A percentile compares a stretch with the other conserved stretches of the same genome.
These are phyloP conservation scores for Melanotaenia maccullochi DNA, from an alignment of 2,797 vertebrate species.

Conservation along the genomic window DNA sequence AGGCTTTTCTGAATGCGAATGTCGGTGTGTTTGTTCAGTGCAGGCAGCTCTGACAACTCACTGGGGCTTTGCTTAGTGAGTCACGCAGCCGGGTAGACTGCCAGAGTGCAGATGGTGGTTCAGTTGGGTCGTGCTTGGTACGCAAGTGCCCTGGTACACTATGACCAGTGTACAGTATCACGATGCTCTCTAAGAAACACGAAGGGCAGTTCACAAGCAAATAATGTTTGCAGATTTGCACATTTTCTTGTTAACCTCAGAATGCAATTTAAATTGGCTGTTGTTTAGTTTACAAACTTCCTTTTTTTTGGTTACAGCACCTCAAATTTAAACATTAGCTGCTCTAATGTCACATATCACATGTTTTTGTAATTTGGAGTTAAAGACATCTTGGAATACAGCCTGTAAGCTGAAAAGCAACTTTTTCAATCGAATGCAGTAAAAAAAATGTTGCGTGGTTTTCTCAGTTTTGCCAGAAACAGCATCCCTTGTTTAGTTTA, in stretches of 20 bases:
- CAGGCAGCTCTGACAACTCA: constrained; percentile 60
- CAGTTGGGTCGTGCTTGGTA: constrained; percentile 24
- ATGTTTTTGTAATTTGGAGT: constrained; percentile 8
- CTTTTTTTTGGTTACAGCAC: constrained; percentile 9
- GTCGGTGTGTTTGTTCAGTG: constrained; percentile 41
- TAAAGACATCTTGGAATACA: constrained; percentile 10
- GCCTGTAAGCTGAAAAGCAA: no score
- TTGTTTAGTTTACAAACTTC: constrained; percentile 1
- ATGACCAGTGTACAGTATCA: constrained; percentile 16
- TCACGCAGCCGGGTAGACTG: constrained; percentile 48
- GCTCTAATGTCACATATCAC: constrained; percentile 17
- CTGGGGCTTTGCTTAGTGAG: constrained; percentile 57
- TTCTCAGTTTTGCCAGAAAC: background rate
- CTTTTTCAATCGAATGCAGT: no score
- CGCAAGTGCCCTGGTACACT: constrained; percentile 11
- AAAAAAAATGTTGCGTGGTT: background rate
- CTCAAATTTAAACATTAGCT: constrained; percentile 20
- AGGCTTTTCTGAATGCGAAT: constrained; percentile 40
- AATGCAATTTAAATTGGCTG: constrained; percentile 14
- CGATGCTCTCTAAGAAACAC: background rate
- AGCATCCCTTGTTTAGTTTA: background rate
- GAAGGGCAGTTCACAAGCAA: background rate
- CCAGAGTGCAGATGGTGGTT: constrained; percentile 50
- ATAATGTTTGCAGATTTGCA: background rate
- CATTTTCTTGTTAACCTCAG: background rate